A percentile compares a stretch with the other conserved stretches of the same genome.
Evolutionary conservation across 1,140 invertebrate genomes (phyloP).

Genomic region (Drosophila serrata): DNA sequence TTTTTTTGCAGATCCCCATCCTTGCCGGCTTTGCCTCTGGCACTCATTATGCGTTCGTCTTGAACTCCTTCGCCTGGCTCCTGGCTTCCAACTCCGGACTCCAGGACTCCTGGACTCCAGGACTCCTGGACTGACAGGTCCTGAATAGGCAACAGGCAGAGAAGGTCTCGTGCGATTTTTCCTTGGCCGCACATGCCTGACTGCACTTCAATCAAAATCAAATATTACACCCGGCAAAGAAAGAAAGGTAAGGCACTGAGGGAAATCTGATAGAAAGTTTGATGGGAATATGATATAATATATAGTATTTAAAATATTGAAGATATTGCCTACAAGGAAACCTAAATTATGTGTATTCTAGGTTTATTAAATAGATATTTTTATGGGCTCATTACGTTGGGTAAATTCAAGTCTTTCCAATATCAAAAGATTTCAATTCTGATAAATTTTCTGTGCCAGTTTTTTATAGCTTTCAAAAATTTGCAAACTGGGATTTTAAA

Average conservation of each 20-base stretch:
- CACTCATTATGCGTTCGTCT: conserved; percentile 57
- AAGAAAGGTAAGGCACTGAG: background rate
- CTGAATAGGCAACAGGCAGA: conserved; percentile 68
- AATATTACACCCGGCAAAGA: conserved; percentile 64
- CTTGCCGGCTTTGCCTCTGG: conserved; percentile 38
- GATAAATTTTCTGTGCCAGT: no score
- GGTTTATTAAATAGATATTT: no score
- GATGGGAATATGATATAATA: background rate
- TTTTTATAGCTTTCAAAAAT: no score
- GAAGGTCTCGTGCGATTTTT: conserved; percentile 71
- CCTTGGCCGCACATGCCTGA: conserved; percentile 60
- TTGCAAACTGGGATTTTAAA: no score
- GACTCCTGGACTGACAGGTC: conserved; percentile 35
- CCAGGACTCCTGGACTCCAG: background rate
- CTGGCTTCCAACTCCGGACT: background rate
- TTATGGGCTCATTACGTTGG: no score
- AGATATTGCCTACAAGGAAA: no score
- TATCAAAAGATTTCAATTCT: no score
- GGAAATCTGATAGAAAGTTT: background rate
- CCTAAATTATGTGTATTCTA: no score
- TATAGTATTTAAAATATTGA: no score
- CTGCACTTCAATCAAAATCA: conserved; percentile 82
- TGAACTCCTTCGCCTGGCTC: conserved; percentile 12
- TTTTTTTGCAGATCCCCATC: background rate
- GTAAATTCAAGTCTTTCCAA: no score